phyloP scores from a whole-genome alignment of 2,797 vertebrate genomes.

The Eulemur coronatus region DNA sequence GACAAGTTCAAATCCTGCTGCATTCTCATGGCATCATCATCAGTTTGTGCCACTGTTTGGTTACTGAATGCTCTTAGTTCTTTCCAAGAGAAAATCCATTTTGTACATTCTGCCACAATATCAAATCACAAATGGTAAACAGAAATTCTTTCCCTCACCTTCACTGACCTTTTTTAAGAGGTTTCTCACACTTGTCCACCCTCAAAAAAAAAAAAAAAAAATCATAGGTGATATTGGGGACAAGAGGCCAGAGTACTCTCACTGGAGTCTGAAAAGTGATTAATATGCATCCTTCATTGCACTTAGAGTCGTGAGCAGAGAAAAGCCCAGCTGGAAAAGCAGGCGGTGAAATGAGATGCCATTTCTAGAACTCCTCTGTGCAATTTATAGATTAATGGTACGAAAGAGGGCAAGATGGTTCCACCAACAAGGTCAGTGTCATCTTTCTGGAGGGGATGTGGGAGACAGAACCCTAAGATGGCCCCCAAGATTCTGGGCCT shows the following conservation, averaged over 20 bases:
- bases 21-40: not conserved
- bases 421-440: not conserved
- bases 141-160: not conserved
- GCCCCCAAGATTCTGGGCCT: not conserved
- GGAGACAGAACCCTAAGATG: not conserved
- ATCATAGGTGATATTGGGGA: not conserved
- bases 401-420: not conserved
- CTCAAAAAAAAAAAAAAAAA: constrained; percentile 22
- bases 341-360: constrained; percentile 1
- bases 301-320: not conserved
- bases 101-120: not conserved
- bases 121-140: not conserved
- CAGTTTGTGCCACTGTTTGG: not conserved
- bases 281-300: not conserved
- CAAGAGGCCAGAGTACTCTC: not conserved
- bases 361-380: not conserved
- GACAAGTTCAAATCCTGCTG: constrained; percentile 16
- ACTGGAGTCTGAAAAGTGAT: not conserved
- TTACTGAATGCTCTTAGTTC: not conserved
- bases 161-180: not conserved
- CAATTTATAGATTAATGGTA: not conserved
- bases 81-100: not conserved
- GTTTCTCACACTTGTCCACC: not conserved
- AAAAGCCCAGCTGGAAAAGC: constrained; percentile 4
- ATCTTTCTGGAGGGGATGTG: not conserved